Base-by-base conservation (phyloP, 2,113 vertebrate species). In the Eulemur macaco region DNA sequence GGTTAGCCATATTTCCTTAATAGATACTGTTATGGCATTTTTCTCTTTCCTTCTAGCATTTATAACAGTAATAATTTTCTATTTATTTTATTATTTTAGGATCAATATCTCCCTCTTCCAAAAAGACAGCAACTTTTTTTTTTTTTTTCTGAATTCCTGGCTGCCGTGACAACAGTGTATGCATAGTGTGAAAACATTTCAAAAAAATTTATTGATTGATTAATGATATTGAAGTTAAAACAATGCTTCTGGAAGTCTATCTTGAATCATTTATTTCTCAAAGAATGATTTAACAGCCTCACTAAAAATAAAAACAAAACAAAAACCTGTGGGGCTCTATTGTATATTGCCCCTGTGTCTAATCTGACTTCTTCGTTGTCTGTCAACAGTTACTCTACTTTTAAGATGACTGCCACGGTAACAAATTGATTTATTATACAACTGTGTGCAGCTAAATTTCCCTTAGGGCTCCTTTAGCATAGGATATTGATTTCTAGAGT, bases 201-300 rank as follows among this genome's bases (percentile, higher is more conserved):
- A 69, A 68, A 52, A 77, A 74, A 73, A 58, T 68, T 21, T 88
- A 68, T 45, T 92, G 63, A 47, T n/a, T 96, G 37, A 66, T 83
- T 73, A 74, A 47, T 91, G 34, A 82, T 90, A 20, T 93, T n/a
- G 23, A 17, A 29, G 21, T 92, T 64, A 84, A 63, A 96, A 31
- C 86, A 78, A 71, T 94, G 37, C 52, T 81, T 74, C n/a, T 85
- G 78, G 54, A 88, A 93, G 27, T 89, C n/a, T 50, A 5, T 42
- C 29, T 89, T 98, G 96, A 97, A 94, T 94, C 66, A 91, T 96
- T 80, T 89, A 0, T 96, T 97, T 91, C 63, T 34, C 52, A 80
- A 66, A 96, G 96, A 96, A 86, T 98, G 56, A 96, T 95, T 87
- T 92, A 90, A 95, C 21, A 86, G 92, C 39, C 76, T 96, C 85